A percentile compares a stretch with the other conserved stretches of the same genome.
Conservation (phyloP, 2,113 vertebrate species). For the Mesitornis unicolor region DNA sequence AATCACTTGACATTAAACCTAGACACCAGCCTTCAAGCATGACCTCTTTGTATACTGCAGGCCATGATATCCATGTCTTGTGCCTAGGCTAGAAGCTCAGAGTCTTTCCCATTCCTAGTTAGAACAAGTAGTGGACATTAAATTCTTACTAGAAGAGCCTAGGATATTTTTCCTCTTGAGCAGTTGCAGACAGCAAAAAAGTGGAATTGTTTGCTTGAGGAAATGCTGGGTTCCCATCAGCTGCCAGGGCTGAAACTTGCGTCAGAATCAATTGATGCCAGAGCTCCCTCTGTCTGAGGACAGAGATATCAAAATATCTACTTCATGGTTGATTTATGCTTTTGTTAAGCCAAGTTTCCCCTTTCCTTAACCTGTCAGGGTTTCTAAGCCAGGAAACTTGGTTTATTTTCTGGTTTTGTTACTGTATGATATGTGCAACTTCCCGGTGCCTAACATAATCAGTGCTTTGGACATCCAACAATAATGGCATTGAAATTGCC, state of each 20-base stretch:
- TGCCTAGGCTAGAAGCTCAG: neutral
- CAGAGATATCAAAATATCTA: neutral
- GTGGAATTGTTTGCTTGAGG: neutral
- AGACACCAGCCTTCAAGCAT: neutral
- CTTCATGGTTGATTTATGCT: neutral
- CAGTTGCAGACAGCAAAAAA: neutral
- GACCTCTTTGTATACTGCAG: accelerated
- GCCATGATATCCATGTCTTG: accelerated
- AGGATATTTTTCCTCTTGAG: neutral
- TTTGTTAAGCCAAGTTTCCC: neutral
- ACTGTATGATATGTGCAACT: neutral
- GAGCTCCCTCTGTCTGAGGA: neutral
- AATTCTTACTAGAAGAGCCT: neutral
- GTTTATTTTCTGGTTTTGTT: neutral
- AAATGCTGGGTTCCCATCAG: neutral
- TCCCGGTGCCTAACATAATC: neutral
- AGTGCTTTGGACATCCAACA: neutral
- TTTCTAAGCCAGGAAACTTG: neutral
- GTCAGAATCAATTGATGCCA: accelerated
- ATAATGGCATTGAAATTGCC: neutral
- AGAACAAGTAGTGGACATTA: neutral
- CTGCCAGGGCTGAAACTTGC: neutral
- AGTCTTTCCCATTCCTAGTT: neutral
- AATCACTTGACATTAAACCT: neutral
- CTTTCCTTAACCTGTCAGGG: neutral